A percentile compares a stretch with the other conserved stretches of the same genome.
These are phyloP conservation scores for Eclectus roratus DNA, from an alignment of 2,113 vertebrate species.

Conservation along the genomic window DNA sequence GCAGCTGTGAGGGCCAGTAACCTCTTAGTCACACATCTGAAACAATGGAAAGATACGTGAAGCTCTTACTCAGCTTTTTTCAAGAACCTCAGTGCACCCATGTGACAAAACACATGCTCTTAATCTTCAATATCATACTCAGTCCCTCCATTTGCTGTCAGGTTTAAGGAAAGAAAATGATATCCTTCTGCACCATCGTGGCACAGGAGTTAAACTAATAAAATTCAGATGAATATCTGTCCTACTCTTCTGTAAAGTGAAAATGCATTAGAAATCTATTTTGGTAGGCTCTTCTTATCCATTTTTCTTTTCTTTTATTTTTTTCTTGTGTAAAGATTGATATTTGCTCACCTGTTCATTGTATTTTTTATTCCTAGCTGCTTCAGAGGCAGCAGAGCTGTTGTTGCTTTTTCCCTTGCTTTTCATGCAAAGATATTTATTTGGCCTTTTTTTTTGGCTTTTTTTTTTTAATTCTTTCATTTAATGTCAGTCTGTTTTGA, in stretches of 20 bases:
- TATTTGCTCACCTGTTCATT: background rate
- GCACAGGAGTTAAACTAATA: background rate
- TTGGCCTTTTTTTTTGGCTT: background rate
- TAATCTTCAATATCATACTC: background rate
- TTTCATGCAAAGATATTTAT: background rate
- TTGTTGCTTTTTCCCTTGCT: background rate
- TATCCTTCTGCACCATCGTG: background rate
- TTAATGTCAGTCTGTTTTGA: background rate
- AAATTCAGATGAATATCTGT: background rate
- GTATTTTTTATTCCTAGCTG: background rate
- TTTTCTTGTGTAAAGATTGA: background rate
- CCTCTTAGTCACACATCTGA: background rate
- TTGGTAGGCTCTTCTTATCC: background rate
- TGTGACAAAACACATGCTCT: background rate
- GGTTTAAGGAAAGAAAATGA: background rate
- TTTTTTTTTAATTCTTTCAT: background rate
- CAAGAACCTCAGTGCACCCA: background rate
- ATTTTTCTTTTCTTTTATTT: background rate
- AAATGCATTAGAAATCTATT: background rate
- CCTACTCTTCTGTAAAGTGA: background rate
- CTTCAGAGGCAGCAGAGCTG: background rate
- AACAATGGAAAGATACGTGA: background rate
- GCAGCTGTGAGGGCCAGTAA: background rate
- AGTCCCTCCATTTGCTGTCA: background rate
- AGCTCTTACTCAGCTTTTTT: slow-evolving; percentile 5